Percentiles rank a stretch among this genome's conserved stretches.
These are phyloP conservation scores for Pongo abelii DNA, from an alignment of 2,113 vertebrate genomes.

Conservation along the genomic window DNA sequence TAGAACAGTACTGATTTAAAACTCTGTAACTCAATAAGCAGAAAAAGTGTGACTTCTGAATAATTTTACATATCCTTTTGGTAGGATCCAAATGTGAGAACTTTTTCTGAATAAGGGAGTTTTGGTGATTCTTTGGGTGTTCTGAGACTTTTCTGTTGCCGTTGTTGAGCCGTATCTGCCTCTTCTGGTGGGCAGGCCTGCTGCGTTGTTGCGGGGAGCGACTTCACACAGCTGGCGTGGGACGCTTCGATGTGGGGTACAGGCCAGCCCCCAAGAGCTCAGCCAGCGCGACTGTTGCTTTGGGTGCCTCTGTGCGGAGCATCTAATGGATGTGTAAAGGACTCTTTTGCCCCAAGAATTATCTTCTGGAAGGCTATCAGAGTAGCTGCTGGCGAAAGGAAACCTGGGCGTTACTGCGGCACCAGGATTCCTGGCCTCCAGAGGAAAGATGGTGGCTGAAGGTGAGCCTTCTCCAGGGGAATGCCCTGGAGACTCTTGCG, in stretches of 20 bases:
- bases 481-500: neutral
- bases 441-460: neutral
- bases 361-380: neutral
- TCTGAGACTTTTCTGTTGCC: neutral
- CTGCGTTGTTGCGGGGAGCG: neutral
- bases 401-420: neutral
- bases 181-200: neutral
- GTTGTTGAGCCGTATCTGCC: neutral
- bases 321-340: neutral
- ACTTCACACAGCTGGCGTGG: neutral
- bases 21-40: neutral
- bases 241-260: neutral
- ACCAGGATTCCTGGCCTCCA: neutral
- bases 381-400: neutral
- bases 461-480: neutral
- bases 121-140: neutral
- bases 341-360: neutral
- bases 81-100: neutral
- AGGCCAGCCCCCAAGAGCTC: too few species aligned
- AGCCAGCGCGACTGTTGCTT: neutral
- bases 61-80: neutral
- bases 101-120: neutral
- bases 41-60: neutral
- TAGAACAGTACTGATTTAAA: neutral
- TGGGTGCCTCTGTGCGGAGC: neutral